Evolutionary conservation across 2,797 vertebrate species (phyloP).

Genomic region (Esox masquinongy): DNA sequence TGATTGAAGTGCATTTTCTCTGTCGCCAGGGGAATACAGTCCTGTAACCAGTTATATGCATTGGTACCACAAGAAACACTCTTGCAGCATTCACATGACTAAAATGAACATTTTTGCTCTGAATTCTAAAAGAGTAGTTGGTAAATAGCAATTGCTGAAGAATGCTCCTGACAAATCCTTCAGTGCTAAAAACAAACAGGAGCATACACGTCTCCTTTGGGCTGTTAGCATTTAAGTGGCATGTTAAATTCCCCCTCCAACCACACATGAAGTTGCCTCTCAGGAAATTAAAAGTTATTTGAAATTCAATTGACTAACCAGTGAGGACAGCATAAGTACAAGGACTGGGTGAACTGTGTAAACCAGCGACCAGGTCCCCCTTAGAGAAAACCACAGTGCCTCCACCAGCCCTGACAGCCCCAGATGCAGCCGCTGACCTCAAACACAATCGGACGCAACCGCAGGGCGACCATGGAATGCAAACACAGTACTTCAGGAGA

Average conservation of each 20-base stretch:
- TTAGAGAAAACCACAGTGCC: constrained; percentile 33
- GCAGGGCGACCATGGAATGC: constrained; percentile 52
- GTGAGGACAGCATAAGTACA: constrained; percentile 37
- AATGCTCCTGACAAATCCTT: constrained; percentile 15
- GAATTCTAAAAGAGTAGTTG: not conserved
- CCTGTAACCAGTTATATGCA: not conserved
- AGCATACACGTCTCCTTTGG: not conserved
- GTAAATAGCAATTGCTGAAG: constrained; percentile 7
- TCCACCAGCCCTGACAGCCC: constrained; percentile 30
- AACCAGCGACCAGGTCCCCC: constrained; percentile 37
- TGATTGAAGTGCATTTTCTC: not conserved
- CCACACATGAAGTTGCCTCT: too few relatives aligned
- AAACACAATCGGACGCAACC: constrained; percentile 49
- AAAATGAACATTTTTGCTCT: not conserved
- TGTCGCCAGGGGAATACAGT: not conserved
- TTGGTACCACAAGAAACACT: not conserved
- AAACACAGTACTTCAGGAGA: constrained; percentile 44
- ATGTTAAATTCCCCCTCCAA: constrained; percentile 32
- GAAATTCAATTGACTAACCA: constrained; percentile 12
- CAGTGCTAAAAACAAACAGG: constrained; percentile 1
- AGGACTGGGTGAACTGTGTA: constrained; percentile 33
- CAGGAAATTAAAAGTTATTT: too few relatives aligned
- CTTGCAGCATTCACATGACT: not conserved
- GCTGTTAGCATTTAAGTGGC: constrained; percentile 6
- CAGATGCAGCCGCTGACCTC: constrained; percentile 51